A percentile compares a stretch with the other conserved stretches of the same genome.
These are phyloP conservation scores for Sula dactylatra DNA, from an alignment of 2,113 vertebrate species.

Conservation along the genomic window DNA sequence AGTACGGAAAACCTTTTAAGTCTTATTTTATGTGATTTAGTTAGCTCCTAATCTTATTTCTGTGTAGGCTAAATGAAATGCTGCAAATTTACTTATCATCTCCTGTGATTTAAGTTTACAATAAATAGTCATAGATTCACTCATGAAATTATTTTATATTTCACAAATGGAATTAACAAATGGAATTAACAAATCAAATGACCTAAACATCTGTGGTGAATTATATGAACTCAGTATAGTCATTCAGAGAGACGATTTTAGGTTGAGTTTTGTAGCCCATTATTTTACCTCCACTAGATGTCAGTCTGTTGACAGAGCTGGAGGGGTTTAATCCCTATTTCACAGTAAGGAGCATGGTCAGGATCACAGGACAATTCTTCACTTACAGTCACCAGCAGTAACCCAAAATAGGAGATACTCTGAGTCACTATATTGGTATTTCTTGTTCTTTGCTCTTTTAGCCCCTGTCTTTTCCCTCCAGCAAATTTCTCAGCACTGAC, in stretches of 20 bases:
- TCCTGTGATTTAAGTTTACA: background rate
- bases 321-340: background rate
- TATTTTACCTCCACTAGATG: constrained; percentile 59
- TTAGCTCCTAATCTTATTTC: background rate
- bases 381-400: background rate
- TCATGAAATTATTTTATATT: background rate
- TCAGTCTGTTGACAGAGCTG: constrained; percentile 30
- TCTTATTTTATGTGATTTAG: background rate
- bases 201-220: background rate
- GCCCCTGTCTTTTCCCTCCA: background rate
- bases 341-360: background rate
- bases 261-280: background rate
- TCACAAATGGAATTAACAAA: background rate
- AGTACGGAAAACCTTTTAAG: background rate
- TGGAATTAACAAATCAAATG: background rate
- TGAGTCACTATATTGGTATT: background rate
- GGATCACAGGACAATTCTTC: background rate
- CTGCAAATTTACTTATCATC: background rate
- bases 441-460: background rate
- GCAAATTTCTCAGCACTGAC: background rate
- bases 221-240: background rate
- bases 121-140: background rate
- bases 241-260: background rate
- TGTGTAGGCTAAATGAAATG: background rate
- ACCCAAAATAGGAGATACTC: background rate